phyloP scores from a whole-genome alignment of 1,140 invertebrate genomes.

The Drosophila kanapiae region DNA sequence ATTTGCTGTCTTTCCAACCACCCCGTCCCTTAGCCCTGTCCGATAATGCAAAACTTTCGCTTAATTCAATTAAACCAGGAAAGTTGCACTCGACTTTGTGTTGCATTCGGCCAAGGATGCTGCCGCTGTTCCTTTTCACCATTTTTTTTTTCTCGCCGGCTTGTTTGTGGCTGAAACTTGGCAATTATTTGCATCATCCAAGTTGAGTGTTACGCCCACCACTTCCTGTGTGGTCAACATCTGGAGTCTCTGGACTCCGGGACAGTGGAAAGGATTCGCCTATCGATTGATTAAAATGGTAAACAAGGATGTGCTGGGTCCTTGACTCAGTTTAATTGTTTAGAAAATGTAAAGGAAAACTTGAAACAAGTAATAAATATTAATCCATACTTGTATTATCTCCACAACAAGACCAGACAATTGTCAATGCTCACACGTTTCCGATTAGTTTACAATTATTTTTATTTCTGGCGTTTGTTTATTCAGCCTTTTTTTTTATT shows the following conservation, averaged over 20 bases:
- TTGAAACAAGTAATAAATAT: background rate
- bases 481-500: background rate
- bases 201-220: conserved; percentile 16
- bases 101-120: conserved; percentile 29
- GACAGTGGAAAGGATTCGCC: conserved; percentile 5
- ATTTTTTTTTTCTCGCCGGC: conserved; percentile 5
- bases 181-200: conserved; percentile 47
- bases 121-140: background rate
- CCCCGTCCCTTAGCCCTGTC: background rate
- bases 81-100: conserved; percentile 39
- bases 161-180: conserved; percentile 52
- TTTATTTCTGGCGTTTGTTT: background rate
- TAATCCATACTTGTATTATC: background rate
- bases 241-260: background rate
- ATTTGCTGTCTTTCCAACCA: conserved; percentile 24
- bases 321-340: conserved; percentile 2
- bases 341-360: no score
- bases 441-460: conserved; percentile 25
- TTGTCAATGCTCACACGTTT: conserved; percentile 16
- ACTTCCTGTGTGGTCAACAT: conserved; percentile 9
- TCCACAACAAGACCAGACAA: background rate
- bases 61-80: conserved; percentile 68
- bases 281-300: conserved; percentile 27
- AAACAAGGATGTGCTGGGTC: background rate
- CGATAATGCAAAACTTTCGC: conserved; percentile 63